phyloP scores from a whole-genome alignment of 2,888 invertebrate species.

The Hoplodrina blanda region DNA sequence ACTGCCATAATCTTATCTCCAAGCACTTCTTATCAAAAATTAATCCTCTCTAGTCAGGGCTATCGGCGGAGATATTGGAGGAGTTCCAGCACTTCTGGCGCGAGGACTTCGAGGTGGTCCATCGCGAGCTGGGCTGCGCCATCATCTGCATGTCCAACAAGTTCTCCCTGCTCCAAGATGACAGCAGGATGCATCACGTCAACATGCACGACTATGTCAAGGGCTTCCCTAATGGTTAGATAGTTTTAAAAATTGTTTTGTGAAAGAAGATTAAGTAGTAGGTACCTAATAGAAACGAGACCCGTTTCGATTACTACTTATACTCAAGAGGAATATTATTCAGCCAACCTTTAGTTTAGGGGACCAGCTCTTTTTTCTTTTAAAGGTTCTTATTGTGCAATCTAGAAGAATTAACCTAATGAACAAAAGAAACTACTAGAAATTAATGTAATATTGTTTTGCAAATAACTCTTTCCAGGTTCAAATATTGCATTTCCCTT shows the following conservation, averaged over 20 bases:
- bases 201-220: slow-evolving; percentile 87
- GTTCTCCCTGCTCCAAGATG: slow-evolving; percentile 83
- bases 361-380: not conserved
- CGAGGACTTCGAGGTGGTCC: slow-evolving; percentile 86
- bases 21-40: not conserved
- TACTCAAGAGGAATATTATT: not conserved
- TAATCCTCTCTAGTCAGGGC: slow-evolving; percentile 76
- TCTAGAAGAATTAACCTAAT: not conserved
- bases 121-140: slow-evolving; percentile 87
- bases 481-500: slow-evolving; percentile 23
- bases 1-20: not conserved
- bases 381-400: not conserved
- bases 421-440: not conserved
- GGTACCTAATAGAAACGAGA: not conserved
- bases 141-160: slow-evolving; percentile 89
- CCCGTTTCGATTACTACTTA: too few relatives aligned
- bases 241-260: not conserved
- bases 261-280: too few relatives aligned
- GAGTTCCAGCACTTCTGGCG: slow-evolving; percentile 88
- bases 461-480: slow-evolving; percentile 16
- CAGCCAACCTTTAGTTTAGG: not conserved
- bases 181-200: slow-evolving; percentile 83
- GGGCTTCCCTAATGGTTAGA: slow-evolving; percentile 82
- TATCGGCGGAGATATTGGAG: slow-evolving; percentile 80
- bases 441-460: not conserved